Conservation (phyloP, 1,140 invertebrate species). For the Portunus trituberculatus region DNA sequence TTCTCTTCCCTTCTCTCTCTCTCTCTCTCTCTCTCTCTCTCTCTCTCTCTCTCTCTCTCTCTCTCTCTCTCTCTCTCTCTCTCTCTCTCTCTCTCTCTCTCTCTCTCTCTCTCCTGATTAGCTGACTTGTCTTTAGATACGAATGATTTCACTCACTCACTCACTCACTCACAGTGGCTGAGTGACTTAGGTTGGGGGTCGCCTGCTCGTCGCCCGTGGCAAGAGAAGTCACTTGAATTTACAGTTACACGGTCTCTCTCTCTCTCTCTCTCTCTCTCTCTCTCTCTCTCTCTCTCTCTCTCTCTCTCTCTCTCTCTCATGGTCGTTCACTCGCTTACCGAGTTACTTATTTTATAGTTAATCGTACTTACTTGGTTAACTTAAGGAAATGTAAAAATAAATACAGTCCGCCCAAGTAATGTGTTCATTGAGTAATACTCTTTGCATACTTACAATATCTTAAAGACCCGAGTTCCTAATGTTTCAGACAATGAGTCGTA, state of each 20-base stretch:
- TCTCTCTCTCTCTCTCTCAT: slow-evolving; percentile 34
- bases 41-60: too few species aligned
- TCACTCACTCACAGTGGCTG: not conserved
- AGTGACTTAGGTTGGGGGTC: not conserved
- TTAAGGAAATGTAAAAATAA: too few species aligned
- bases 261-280: slow-evolving; percentile 60
- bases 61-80: not conserved
- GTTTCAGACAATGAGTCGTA: too few species aligned
- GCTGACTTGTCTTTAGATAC: not conserved
- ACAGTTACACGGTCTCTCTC: not conserved
- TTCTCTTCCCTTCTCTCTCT: too few species aligned
- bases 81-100: slow-evolving; percentile 4
- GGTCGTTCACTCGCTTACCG: too few species aligned
- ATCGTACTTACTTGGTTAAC: too few species aligned
- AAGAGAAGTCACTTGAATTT: slow-evolving; percentile 24
- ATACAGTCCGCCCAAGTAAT: too few species aligned
- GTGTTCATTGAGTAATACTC: too few species aligned
- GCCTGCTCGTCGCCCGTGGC: not conserved
- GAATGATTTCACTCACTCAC: not conserved
- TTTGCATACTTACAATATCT: too few species aligned
- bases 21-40: too few species aligned
- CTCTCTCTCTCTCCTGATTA: not conserved
- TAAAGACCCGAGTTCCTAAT: too few species aligned
- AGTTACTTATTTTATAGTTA: too few species aligned
- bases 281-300: slow-evolving; percentile 62